These are phyloP conservation scores for Mechanitis mazaeus DNA, from an alignment of 2,888 invertebrate genomes.

Conservation along the genomic window DNA sequence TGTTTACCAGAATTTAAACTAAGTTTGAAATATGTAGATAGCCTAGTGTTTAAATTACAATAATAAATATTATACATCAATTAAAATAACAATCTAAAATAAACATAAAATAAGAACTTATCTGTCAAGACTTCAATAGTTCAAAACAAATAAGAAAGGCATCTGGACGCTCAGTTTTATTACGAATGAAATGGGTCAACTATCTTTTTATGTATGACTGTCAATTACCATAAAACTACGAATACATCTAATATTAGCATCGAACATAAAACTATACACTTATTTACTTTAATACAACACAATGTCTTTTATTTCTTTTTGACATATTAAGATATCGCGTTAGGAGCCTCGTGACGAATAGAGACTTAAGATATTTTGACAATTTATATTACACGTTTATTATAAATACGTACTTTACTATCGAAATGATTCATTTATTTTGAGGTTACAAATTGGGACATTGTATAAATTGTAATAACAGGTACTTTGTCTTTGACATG, in stretches of 20 bases:
- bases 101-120: no score
- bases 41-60: no score
- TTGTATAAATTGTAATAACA: no score
- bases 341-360: neutral
- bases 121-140: neutral
- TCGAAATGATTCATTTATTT: no score
- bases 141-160: neutral
- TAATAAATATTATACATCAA: no score
- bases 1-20: no score
- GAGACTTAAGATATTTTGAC: neutral
- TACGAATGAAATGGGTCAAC: conserved; percentile 18
- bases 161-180: conserved; percentile 10
- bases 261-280: conserved; percentile 18
- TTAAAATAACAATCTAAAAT: no score
- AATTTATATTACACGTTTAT: neutral
- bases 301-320: neutral
- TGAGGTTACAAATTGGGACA: no score
- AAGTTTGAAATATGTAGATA: no score
- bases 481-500: no score
- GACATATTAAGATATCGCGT: no score
- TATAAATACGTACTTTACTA: no score
- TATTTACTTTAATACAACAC: conserved; percentile 7
- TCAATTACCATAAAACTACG: conserved; percentile 29
- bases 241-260: conserved; percentile 12
- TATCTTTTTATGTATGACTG: conserved; percentile 21